phyloP scores from a whole-genome alignment of 2,888 invertebrate species.

The Sabatieria punctata region DNA sequence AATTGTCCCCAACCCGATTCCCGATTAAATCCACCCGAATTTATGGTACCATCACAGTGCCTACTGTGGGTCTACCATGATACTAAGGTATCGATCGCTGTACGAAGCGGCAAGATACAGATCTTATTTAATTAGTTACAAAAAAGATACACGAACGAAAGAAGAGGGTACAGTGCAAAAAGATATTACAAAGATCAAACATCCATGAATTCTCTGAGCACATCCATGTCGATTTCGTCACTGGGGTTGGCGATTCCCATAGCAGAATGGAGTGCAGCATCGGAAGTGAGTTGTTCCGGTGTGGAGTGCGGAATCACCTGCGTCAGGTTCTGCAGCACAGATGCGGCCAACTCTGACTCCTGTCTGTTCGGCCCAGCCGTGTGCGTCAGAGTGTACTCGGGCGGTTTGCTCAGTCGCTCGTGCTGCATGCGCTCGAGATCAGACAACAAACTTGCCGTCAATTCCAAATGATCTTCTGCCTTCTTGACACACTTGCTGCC shows the following conservation, averaged over 20 bases:
- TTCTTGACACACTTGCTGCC: too few relatives aligned
- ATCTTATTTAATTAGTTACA: too few relatives aligned
- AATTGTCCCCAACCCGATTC: too few relatives aligned
- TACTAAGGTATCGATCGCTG: too few relatives aligned
- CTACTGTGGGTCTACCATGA: too few relatives aligned
- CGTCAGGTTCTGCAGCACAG: neutral
- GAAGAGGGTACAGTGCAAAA: too few relatives aligned
- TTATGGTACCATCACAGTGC: too few relatives aligned
- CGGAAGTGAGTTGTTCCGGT: neutral
- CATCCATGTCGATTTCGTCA: neutral
- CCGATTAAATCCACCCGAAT: too few relatives aligned
- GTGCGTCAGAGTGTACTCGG: neutral
- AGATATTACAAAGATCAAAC: too few relatives aligned
- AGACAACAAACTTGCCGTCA: neutral
- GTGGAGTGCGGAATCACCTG: too few relatives aligned
- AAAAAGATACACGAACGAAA: too few relatives aligned
- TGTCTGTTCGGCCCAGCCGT: neutral
- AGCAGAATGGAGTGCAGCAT: neutral
- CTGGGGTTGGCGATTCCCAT: neutral
- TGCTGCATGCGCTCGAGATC: neutral
- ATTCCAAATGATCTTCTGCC: neutral
- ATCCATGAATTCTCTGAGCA: neutral
- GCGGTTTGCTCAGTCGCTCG: neutral
- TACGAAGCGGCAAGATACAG: too few relatives aligned
- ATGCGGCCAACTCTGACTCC: neutral